Percentiles rank a stretch among this genome's conserved stretches.
Evolutionary conservation across 1,140 invertebrate species (phyloP).

Genomic region (Drosophila simulans): DNA sequence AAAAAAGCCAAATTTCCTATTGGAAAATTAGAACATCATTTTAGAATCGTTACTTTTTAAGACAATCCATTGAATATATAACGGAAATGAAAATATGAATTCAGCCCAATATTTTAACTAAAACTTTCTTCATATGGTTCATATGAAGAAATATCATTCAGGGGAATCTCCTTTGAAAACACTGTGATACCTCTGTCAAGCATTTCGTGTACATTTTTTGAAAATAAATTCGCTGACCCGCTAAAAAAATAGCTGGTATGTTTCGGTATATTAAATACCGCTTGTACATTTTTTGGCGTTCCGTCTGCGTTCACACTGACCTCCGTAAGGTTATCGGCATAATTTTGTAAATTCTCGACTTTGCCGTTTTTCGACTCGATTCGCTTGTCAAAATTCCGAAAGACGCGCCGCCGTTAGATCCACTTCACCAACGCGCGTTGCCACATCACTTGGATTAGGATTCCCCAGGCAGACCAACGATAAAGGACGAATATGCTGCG

Average conservation of each 20-base stretch:
- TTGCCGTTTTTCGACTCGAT: constrained; percentile 22
- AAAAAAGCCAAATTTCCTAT: background rate
- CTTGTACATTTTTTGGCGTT: constrained; percentile 28
- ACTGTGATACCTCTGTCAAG: background rate
- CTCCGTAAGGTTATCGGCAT: constrained; percentile 41
- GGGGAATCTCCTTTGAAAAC: background rate
- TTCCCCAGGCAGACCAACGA: constrained; percentile 7
- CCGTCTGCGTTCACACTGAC: constrained; percentile 36
- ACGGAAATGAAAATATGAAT: too few relatives aligned
- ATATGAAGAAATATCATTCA: background rate
- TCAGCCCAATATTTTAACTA: too few relatives aligned
- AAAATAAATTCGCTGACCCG: background rate
- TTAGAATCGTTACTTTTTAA: too few relatives aligned
- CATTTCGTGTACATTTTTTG: background rate
- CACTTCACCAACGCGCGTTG: background rate
- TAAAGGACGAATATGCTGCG: constrained; percentile 86
- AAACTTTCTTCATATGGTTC: background rate
- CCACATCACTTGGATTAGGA: constrained; percentile 9
- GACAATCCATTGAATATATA: too few relatives aligned
- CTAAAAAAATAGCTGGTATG: background rate
- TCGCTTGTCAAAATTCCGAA: constrained; percentile 39
- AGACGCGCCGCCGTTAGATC: constrained; percentile 2
- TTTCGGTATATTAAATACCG: constrained; percentile 3
- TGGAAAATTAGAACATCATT: background rate
- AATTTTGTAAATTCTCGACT: constrained; percentile 36